Evolutionary conservation across 1,140 invertebrate genomes (phyloP), one percentile per base, ranked within the genome.

Genomic region (Lepidostoma basale): DNA sequence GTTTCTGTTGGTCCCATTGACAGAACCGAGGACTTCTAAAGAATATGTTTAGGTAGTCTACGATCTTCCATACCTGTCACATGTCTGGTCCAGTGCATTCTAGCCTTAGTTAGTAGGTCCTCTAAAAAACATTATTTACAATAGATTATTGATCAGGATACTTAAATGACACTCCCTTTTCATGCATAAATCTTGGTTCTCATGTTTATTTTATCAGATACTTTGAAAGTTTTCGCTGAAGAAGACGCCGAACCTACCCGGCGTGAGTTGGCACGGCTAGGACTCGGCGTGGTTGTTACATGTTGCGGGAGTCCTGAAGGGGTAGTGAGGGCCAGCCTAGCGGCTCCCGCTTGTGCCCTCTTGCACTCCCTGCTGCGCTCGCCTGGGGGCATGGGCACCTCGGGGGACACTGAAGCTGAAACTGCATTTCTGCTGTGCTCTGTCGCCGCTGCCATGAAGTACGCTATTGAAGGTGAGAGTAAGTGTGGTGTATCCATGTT

Each of bases 361-460:
- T 33, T 73, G 40, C 68, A 73, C 60, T 67, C 71, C 1, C 54
- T 73, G 9, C 39, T 73, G 23, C 42, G 68, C 1, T 44, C 59
- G 12, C 40, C 68, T 1, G 67, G 67, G 10, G 67, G 67, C 16
- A 44, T 60, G 23, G 59, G 64, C 1, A 49, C 62, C 33, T 62
- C 71, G 1, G 62, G 64, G 12, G 68, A 69, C 26, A 25, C 68
- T 20, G 59, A 67, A 9, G 25, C 47, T 8, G 68, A 70, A 54
- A 64, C 68, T 30, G 68, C 68, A 9, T 63, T 68, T 60, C 44
- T 73, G n/a, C 30, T 70, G 9, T 73, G 65, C 47, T 59, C 68
- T n/a, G 60, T 73, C 8, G 62, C 63, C 18, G 26, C 65, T 3
- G 71, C 71, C 16, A 70, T 73, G 71, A 67, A 67, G 49, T 33